Conservation (phyloP, 2,888 invertebrate species). For the Xanthia togata region DNA sequence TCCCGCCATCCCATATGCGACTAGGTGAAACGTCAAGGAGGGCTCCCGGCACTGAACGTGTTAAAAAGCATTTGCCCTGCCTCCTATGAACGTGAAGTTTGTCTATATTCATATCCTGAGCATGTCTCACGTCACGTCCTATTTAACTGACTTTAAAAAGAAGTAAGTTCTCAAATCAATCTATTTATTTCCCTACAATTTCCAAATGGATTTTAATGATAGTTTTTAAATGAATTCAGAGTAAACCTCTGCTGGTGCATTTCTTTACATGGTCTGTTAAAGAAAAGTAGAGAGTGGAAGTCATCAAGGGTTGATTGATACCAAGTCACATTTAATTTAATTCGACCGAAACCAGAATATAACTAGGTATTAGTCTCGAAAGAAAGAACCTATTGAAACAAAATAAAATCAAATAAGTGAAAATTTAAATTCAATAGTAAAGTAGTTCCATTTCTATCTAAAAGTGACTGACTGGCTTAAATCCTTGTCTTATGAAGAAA, state of each 20-base stretch:
- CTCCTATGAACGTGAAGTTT: neutral
- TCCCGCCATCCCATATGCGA: too few relatives aligned
- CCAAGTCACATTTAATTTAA: neutral
- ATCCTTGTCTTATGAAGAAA: too few relatives aligned
- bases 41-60: too few relatives aligned
- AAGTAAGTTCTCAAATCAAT: neutral
- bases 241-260: too few relatives aligned
- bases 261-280: neutral
- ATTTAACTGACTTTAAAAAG: neutral
- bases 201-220: neutral
- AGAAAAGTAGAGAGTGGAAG: too few relatives aligned
- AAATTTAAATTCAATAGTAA: neutral
- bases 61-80: neutral
- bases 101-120: too few relatives aligned
- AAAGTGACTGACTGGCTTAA: too few relatives aligned
- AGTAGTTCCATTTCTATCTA: neutral
- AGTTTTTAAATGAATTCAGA: neutral
- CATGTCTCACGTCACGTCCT: neutral
- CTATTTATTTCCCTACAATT: neutral
- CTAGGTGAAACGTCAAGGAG: too few relatives aligned
- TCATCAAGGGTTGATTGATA: too few relatives aligned
- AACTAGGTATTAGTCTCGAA: neutral
- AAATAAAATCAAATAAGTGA: neutral
- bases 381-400: too few relatives aligned
- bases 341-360: neutral